Evolutionary conservation across 2,113 vertebrate species (phyloP).

Genomic region (Larimichthys polyactis): DNA sequence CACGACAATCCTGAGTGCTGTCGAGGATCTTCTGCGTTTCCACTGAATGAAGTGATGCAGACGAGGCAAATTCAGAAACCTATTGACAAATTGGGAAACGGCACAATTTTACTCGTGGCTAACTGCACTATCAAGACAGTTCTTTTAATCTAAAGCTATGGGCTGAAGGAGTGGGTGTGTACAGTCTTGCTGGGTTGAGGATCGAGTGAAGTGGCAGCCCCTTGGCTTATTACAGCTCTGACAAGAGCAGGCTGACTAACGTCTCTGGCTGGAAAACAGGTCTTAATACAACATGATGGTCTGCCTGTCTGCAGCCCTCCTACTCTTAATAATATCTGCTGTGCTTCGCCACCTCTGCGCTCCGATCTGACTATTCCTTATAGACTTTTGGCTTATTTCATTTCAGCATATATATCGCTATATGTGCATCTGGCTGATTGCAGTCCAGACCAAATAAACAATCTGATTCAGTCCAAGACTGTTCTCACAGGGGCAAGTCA

Average conservation of each 20-base stretch:
- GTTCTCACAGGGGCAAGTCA: slow-evolving; percentile 11
- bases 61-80: slow-evolving; percentile 20
- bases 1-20: background rate
- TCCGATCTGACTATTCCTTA: slow-evolving; percentile 16
- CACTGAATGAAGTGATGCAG: background rate
- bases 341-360: slow-evolving; percentile 39
- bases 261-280: slow-evolving; percentile 57
- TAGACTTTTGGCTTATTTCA: slow-evolving; percentile 14
- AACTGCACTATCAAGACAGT: slow-evolving; percentile 4
- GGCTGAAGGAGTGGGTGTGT: slow-evolving; percentile 38
- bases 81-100: background rate
- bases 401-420: slow-evolving; percentile 23
- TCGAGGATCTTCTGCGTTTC: background rate
- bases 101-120: background rate
- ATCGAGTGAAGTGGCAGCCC: slow-evolving; percentile 44
- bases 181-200: slow-evolving; percentile 24
- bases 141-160: slow-evolving; percentile 36
- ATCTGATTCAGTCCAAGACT: background rate
- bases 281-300: slow-evolving; percentile 73
- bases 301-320: slow-evolving; percentile 49
- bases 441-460: slow-evolving; percentile 16
- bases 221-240: slow-evolving; percentile 51
- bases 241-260: slow-evolving; percentile 65
- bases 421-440: slow-evolving; percentile 6
- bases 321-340: slow-evolving; percentile 58